These are phyloP conservation scores for Poicephalus meyeri DNA, from an alignment of 2,113 vertebrate genomes.

Conservation along the genomic window DNA sequence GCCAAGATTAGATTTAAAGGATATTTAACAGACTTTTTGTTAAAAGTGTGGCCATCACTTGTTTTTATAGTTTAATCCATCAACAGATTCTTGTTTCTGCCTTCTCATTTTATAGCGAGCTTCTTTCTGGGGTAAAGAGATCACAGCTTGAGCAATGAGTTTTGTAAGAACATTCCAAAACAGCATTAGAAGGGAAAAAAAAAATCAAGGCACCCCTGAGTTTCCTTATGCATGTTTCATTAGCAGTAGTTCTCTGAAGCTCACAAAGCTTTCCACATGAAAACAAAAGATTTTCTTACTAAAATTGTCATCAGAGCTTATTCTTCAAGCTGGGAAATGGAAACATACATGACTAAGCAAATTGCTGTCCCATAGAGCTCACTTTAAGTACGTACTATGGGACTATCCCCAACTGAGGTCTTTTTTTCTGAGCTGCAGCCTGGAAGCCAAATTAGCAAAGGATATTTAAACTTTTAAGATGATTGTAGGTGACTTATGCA, in stretches of 20 bases:
- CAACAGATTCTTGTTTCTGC: constrained; percentile 2
- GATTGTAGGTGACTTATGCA: neutral
- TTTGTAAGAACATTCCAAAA: neutral
- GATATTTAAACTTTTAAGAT: neutral
- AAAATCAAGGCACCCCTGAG: neutral
- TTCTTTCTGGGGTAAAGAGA: constrained; percentile 23
- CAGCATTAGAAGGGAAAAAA: neutral
- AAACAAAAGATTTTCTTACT: neutral
- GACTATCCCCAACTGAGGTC: rapidly evolving
- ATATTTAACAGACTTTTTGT: constrained; percentile 31
- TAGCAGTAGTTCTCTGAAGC: neutral
- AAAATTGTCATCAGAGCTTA: neutral
- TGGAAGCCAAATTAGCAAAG: neutral
- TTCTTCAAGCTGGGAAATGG: neutral
- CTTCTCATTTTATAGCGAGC: neutral
- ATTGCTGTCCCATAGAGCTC: neutral
- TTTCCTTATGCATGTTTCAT: neutral
- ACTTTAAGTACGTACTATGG: neutral
- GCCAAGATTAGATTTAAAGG: constrained; percentile 20
- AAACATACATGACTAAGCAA: neutral
- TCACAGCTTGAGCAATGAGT: neutral
- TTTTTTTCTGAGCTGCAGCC: neutral
- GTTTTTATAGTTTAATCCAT: constrained; percentile 57
- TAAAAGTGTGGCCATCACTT: constrained; percentile 24
- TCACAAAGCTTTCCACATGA: neutral